These are phyloP conservation scores for Cephonodes hylas DNA, from an alignment of 2,888 invertebrate genomes.

Conservation along the genomic window DNA sequence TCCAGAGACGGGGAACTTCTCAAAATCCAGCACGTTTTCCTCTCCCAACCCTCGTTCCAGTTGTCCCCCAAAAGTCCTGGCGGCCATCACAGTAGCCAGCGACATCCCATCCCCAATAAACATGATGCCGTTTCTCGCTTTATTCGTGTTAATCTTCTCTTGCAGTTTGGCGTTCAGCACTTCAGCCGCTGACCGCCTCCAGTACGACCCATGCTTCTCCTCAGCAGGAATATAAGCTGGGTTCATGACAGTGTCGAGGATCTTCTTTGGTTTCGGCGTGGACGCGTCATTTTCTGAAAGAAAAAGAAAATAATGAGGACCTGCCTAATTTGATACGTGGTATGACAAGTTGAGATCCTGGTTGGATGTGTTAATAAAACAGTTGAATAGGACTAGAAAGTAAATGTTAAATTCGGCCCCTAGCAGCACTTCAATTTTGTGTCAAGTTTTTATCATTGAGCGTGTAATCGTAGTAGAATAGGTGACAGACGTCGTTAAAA, in stretches of 20 bases:
- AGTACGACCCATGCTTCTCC: slow-evolving; percentile 66
- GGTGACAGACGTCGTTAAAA: too few relatives aligned
- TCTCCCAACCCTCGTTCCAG: slow-evolving; percentile 80
- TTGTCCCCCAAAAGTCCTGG: slow-evolving; percentile 85
- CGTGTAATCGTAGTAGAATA: too few relatives aligned
- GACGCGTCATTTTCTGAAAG: slow-evolving; percentile 49
- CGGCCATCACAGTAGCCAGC: slow-evolving; percentile 86
- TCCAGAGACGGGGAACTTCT: slow-evolving; percentile 84
- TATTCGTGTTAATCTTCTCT: slow-evolving; percentile 53
- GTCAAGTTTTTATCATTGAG: too few relatives aligned
- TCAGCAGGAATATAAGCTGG: slow-evolving; percentile 61
- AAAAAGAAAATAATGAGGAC: background rate
- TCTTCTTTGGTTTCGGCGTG: slow-evolving; percentile 57
- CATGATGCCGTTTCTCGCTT: slow-evolving; percentile 83
- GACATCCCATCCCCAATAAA: slow-evolving; percentile 92
- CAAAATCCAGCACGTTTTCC: slow-evolving; percentile 83
- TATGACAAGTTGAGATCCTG: too few relatives aligned
- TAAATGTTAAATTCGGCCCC: too few relatives aligned
- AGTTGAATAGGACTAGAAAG: too few relatives aligned
- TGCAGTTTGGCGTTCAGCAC: slow-evolving; percentile 55
- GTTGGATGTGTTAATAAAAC: too few relatives aligned
- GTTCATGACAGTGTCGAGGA: slow-evolving; percentile 63
- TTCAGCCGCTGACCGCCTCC: slow-evolving; percentile 55
- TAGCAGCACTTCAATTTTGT: too few relatives aligned
- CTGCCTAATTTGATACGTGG: too few relatives aligned